These are phyloP conservation scores for Thymallus thymallus DNA, from an alignment of 2,113 vertebrate species.

Conservation along the genomic window DNA sequence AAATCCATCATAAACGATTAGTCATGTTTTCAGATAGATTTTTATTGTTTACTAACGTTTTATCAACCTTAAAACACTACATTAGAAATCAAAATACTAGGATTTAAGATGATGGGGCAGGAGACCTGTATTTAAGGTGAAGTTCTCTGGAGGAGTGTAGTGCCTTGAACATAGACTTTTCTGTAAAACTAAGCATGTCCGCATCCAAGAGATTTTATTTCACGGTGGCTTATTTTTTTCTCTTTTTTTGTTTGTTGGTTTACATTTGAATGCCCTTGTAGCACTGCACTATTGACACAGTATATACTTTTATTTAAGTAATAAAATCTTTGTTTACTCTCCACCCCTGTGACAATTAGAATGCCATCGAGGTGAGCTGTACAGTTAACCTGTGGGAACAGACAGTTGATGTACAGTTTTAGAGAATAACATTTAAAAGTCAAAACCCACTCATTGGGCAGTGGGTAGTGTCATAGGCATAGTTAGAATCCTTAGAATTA, in stretches of 20 bases:
- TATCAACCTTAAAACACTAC: slow-evolving; percentile 57
- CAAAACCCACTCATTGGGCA: slow-evolving; percentile 27
- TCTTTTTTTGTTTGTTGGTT: slow-evolving; percentile 41
- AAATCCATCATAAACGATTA: slow-evolving; percentile 23
- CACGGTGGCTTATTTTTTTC: slow-evolving; percentile 51
- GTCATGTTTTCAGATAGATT: slow-evolving; percentile 29
- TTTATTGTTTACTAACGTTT: slow-evolving; percentile 40
- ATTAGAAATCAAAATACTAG: slow-evolving; percentile 46
- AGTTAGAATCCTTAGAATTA: no score
- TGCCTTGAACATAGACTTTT: slow-evolving; percentile 85
- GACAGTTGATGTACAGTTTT: slow-evolving; percentile 40
- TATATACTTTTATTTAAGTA: slow-evolving; percentile 72
- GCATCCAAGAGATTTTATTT: slow-evolving; percentile 68
- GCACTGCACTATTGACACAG: slow-evolving; percentile 72
- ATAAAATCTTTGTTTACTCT: slow-evolving; percentile 62
- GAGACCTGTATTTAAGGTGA: slow-evolving; percentile 61
- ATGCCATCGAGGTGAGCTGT: slow-evolving; percentile 59
- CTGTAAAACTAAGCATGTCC: slow-evolving; percentile 71
- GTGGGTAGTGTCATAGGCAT: no score
- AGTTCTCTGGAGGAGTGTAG: slow-evolving; percentile 77
- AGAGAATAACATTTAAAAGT: slow-evolving; percentile 17
- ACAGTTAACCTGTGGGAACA: slow-evolving; percentile 62
- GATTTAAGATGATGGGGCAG: slow-evolving; percentile 41
- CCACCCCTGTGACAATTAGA: slow-evolving; percentile 58
- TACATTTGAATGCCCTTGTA: slow-evolving; percentile 64